phyloP scores from a whole-genome alignment of 2,888 invertebrate genomes.

The Himalopsyche japonica region DNA sequence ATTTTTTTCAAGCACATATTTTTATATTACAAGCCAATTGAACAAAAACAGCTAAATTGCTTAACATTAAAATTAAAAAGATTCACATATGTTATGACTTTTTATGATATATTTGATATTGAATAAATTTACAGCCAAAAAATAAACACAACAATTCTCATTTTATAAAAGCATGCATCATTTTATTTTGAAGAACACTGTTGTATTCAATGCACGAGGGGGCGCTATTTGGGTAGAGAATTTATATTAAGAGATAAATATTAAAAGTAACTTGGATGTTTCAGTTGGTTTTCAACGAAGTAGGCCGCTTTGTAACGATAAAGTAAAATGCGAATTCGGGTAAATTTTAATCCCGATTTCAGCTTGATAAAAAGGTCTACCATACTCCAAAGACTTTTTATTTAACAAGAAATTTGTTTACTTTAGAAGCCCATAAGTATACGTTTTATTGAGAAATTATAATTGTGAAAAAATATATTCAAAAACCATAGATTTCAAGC shows the following conservation, averaged over 20 bases:
- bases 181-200: background rate
- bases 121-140: too few species aligned
- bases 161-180: background rate
- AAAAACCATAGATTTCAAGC: background rate
- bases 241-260: conserved; percentile 32
- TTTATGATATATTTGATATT: too few species aligned
- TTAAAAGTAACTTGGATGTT: conserved; percentile 23
- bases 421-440: background rate
- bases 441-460: too few species aligned
- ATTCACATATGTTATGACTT: too few species aligned
- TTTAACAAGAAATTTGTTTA: background rate
- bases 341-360: background rate
- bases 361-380: background rate
- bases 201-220: background rate
- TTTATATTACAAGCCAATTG: too few species aligned
- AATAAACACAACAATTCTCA: background rate
- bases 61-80: too few species aligned
- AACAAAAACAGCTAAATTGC: too few species aligned
- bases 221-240: conserved; percentile 11
- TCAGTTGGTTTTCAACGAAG: background rate
- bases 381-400: background rate
- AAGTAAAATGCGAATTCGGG: background rate
- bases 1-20: too few species aligned
- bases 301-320: background rate
- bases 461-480: background rate